Conservation (phyloP, 1,140 invertebrate genomes). For the Triops cancriformis region DNA sequence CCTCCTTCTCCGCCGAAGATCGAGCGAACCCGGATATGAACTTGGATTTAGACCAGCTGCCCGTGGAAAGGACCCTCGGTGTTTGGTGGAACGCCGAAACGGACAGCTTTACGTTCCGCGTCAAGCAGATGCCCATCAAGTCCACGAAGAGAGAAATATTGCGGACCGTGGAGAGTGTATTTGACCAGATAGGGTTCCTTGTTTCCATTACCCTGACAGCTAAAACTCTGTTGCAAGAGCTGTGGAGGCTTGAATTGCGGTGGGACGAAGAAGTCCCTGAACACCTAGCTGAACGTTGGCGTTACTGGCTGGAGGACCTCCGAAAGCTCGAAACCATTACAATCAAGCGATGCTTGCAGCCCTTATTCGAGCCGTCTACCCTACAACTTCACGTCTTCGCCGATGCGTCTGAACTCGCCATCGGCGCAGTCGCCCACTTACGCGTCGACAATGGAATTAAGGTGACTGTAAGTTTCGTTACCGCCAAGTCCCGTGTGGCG, state of each 20-base stretch:
- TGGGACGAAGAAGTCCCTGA: slow-evolving; percentile 31
- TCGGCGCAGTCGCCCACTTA: slow-evolving; percentile 40
- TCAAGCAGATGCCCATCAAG: not conserved
- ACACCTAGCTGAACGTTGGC: not conserved
- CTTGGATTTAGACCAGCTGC: slow-evolving; percentile 11
- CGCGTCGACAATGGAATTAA: not conserved
- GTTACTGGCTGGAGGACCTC: slow-evolving; percentile 17
- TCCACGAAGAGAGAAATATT: slow-evolving; percentile 30
- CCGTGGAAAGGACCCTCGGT: slow-evolving; percentile 16
- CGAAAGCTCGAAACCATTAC: not conserved
- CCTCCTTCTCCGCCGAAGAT: not conserved
- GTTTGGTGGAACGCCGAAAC: not conserved
- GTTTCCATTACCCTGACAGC: slow-evolving; percentile 36
- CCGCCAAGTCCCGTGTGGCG: slow-evolving; percentile 35
- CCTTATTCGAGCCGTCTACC: not conserved
- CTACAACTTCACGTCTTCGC: slow-evolving; percentile 38
- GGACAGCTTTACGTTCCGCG: not conserved
- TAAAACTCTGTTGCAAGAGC: slow-evolving; percentile 41
- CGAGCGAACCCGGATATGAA: not conserved
- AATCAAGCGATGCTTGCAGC: slow-evolving; percentile 5
- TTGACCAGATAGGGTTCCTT: slow-evolving; percentile 34
- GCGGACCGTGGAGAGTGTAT: slow-evolving; percentile 27
- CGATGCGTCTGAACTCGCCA: slow-evolving; percentile 38
- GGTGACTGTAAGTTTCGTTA: not conserved
- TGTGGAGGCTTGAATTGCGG: slow-evolving; percentile 36